Conservation (phyloP, 2,113 vertebrate genomes). For the Micronycteris hirsuta region DNA sequence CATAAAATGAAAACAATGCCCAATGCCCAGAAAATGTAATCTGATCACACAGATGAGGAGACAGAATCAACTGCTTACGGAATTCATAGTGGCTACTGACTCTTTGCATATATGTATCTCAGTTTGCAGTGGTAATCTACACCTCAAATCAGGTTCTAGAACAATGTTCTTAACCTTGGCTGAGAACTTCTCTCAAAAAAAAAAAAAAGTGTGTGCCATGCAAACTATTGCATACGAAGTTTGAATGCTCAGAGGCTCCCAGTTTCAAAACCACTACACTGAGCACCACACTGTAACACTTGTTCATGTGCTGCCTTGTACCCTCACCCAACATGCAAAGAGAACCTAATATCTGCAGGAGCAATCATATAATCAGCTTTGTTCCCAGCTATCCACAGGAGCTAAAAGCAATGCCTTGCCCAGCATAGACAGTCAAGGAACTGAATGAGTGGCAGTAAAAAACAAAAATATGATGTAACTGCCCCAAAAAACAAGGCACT, state of each 20-base stretch:
- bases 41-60: background rate
- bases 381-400: background rate
- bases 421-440: background rate
- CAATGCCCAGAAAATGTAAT: background rate
- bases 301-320: background rate
- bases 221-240: background rate
- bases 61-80: background rate
- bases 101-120: conserved; percentile 66
- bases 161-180: background rate
- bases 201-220: background rate
- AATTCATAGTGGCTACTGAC: background rate
- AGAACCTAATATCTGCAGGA: background rate
- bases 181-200: background rate
- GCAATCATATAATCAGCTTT: background rate
- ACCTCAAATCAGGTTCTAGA: conserved; percentile 21
- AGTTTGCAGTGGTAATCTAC: conserved; percentile 25
- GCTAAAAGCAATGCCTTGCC: background rate
- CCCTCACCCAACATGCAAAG: background rate
- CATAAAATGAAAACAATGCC: conserved; percentile 20
- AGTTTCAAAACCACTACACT: background rate
- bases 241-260: background rate
- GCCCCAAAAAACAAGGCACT: background rate
- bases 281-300: background rate
- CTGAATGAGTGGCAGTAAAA: background rate
- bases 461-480: background rate